Base-by-base conservation (phyloP, 1,140 invertebrate species). In the Papilio aristodemus region DNA sequence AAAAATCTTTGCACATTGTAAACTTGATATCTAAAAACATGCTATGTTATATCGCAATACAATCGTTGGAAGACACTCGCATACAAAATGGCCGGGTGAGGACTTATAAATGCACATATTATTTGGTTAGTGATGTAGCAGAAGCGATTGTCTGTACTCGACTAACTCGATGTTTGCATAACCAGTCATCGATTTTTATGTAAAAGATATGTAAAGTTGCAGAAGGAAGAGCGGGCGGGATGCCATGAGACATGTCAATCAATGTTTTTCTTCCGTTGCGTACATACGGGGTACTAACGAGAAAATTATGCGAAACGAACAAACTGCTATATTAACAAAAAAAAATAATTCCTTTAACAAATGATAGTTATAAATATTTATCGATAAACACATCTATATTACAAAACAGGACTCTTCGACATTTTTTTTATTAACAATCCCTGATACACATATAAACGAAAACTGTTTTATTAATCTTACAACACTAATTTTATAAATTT, bases 51-150 rank as follows among this genome's bases (percentile, higher is more conserved):
- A 54, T 54, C 19, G 17, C 46, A 3, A 22, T 54, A 11, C 22
- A 22, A 9, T 11, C 9, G 27, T 32, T 2, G 27, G 6, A 3
- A 32, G 27, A 32, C 27, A 32, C 2, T 32, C 2, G 27, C 27
- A 6, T 32, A 32, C 6, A 32, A 6, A 9, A 54, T 1, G 19
- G 22, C 7, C 17, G 19, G 14, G 10, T 22, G 19, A 50, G 19
- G 60, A 68, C 62, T 77, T 78, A 85, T 84, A 78, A 78, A 87
- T 89, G 85, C 81, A 86, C 86, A 89, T 86, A 87, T 79, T 84
- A 87, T 87, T 88, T 87, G 80, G 80, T 83, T 81, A 81, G 78
- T 72, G 74, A 85, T 78, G 77, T 82, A 71, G 63, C 63, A 67
- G 63, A 78, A 80, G 81, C 72, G 72, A 58, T 60, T 70, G 67